phyloP scores from a whole-genome alignment of 1,140 invertebrate genomes.

The Drosophila pruinosa region DNA sequence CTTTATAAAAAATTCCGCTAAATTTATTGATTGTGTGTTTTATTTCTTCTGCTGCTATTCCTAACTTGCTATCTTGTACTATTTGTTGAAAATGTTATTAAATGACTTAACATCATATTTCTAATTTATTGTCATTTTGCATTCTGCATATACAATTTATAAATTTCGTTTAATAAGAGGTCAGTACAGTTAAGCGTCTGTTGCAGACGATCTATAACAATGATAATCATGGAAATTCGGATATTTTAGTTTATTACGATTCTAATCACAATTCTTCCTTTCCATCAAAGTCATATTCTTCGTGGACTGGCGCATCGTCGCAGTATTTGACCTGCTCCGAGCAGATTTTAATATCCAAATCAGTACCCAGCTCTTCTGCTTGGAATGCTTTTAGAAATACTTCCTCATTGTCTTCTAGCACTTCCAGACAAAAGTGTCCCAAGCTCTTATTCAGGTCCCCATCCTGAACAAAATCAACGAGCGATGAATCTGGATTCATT shows the following conservation, averaged over 20 bases:
- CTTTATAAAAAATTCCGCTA: too few relatives aligned
- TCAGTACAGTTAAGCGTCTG: conserved; percentile 38
- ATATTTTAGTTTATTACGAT: conserved; percentile 10
- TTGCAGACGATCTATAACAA: conserved; percentile 18
- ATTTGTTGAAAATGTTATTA: not conserved
- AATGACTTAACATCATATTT: not conserved
- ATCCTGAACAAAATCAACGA: conserved; percentile 91
- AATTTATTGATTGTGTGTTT: too few relatives aligned
- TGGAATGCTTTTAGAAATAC: conserved; percentile 83
- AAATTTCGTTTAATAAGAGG: conserved; percentile 28
- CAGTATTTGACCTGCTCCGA: conserved; percentile 82
- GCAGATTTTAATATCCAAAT: conserved; percentile 83
- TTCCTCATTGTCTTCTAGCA: conserved; percentile 86
- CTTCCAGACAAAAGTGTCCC: conserved; percentile 88
- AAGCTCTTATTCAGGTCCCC: conserved; percentile 92
- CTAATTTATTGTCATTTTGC: conserved; percentile 56
- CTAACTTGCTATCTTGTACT: not conserved
- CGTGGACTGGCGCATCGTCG: conserved; percentile 77
- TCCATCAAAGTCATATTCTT: conserved; percentile 81
- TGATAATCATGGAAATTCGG: conserved; percentile 62
- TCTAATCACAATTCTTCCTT: conserved; percentile 70
- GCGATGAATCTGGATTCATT: conserved; percentile 89
- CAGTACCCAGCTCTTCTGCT: conserved; percentile 65
- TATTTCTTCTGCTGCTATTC: too few relatives aligned
- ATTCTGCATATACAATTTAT: conserved; percentile 32